phyloP scores from a whole-genome alignment of 2,797 vertebrate genomes.

The Mormyrus hasselquistii region DNA sequence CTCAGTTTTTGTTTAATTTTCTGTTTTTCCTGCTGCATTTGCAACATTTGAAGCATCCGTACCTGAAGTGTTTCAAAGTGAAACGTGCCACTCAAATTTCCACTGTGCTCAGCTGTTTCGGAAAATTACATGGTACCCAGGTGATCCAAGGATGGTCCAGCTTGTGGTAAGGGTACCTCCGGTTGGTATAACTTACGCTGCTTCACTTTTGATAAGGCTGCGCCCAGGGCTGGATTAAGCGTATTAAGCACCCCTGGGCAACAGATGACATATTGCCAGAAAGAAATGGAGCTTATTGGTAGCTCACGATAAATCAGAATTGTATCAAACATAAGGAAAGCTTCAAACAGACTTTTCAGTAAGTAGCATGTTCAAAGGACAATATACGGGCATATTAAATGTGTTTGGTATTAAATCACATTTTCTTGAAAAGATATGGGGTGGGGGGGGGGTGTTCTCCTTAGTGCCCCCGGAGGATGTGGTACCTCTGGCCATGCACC shows the following conservation, averaged over 20 bases:
- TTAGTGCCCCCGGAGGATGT: neutral
- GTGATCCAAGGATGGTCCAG: neutral
- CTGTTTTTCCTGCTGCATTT: neutral
- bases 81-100: neutral
- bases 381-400: neutral
- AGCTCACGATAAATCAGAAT: neutral
- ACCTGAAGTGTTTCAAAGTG: neutral
- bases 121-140: neutral
- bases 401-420: neutral
- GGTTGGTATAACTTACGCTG: neutral
- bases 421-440: neutral
- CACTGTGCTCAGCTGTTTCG: neutral
- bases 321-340: neutral
- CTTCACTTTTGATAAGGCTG: neutral
- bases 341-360: neutral
- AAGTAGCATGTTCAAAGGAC: neutral
- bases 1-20: neutral
- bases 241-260: neutral
- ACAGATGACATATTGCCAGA: neutral
- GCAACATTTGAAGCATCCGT: neutral
- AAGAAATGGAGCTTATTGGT: neutral
- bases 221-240: neutral
- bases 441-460: neutral
- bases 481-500: neutral
- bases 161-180: neutral